Evolutionary conservation across 2,113 vertebrate genomes (phyloP), one percentile per base, ranked within the genome.

Genomic region (Pachypanchax playfairii): DNA sequence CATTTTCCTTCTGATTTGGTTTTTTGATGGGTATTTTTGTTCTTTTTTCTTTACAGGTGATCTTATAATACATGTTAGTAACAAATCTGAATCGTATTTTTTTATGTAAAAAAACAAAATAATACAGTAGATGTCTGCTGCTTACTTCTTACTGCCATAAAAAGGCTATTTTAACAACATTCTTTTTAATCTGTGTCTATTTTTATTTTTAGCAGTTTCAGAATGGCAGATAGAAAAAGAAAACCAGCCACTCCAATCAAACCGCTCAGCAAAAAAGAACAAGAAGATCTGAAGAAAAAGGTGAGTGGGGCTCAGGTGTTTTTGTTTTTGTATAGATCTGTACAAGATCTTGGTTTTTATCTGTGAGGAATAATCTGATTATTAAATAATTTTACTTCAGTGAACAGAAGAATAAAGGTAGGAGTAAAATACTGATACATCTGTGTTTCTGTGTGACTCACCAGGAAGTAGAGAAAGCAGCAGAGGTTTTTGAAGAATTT

Each of bases 401-500:
- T 41, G 8, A 44, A 21, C 36, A 21, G 1, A 8, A 17, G 12
- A 33, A 20, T 22, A 18, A 20, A 52, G 13, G 5, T 22, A 9
- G 20, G 8, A 10, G 5, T 56, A 26, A 55, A 33, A 21, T 13
- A 1, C 0, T 38, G 3, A 26, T 15, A 3, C 4, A 55, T n/a
- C 36, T 58, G 7, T 49, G 2, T 48, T 11, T 46, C 38, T 70
- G 13, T 51, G 5, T 41, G 2, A 50, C 22, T 13, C 10, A 7
- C n/a, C 6, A 93, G 90, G 93, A 93, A 43, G 89, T 93, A 70
- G 92, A 92, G 74, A 93, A 93, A 60, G 92, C 93, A 50, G 93
- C 93, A 6, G 93, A 93, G 53, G 92, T 93, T 41, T 93, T 93
- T 83, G 92, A 93, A 75, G 93, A 93, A 65, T 93, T 93, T 65